These are phyloP conservation scores for Threskiornis aethiopicus DNA, from an alignment of 2,797 vertebrate species.

Conservation along the genomic window DNA sequence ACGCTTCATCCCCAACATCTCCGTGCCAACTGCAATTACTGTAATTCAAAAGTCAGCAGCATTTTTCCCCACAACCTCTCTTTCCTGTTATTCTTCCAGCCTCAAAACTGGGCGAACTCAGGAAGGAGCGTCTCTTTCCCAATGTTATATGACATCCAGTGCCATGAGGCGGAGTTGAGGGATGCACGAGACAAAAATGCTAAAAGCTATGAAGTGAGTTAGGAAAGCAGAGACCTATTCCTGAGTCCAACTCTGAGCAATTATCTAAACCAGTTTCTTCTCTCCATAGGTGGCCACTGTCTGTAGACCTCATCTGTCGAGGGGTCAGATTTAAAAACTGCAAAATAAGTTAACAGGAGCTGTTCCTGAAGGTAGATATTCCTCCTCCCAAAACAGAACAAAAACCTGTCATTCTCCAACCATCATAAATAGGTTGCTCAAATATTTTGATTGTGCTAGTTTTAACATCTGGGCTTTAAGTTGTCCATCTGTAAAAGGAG, in stretches of 20 bases:
- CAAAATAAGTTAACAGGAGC: not conserved
- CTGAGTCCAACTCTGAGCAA: not conserved
- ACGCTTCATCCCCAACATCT: not conserved
- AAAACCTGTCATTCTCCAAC: not conserved
- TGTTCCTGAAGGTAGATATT: not conserved
- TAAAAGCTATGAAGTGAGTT: not conserved
- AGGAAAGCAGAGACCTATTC: not conserved
- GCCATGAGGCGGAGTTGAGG: rapidly evolving
- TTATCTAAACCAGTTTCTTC: not conserved
- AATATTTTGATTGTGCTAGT: not conserved
- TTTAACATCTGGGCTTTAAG: not conserved
- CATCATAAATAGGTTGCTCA: not conserved
- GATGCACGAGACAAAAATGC: not conserved
- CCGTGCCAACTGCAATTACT: not conserved
- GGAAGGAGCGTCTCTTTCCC: not conserved
- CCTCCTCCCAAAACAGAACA: not conserved
- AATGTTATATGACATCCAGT: not conserved
- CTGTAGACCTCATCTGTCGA: not conserved
- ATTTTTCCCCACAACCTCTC: not conserved
- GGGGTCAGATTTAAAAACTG: not conserved
- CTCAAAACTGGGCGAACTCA: not conserved
- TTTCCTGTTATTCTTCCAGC: not conserved
- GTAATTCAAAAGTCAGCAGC: not conserved
- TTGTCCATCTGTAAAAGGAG: not conserved
- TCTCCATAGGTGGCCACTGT: not conserved